Base-by-base conservation (phyloP, 2,888 invertebrate species). In the Mythimna albipuncta region DNA sequence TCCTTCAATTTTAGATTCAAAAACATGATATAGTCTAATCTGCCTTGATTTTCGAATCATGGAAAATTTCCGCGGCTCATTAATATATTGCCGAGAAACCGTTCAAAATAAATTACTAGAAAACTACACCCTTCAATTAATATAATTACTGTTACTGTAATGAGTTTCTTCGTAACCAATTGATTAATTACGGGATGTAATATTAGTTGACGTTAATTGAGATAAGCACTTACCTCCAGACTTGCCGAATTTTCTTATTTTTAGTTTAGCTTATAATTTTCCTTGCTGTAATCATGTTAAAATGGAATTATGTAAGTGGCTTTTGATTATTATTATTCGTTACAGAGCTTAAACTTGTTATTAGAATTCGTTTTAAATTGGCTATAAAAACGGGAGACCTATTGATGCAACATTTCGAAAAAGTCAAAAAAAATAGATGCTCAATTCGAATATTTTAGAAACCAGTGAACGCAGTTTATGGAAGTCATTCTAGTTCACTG, bases 291-390 rank as follows among this genome's bases (percentile, higher is more conserved):
- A 50, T 50, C 5, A 64, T 64, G 64, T 50, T 35, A n/a, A 35
- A 32, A 13, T 64, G 57, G 47, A 38, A 57, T 38, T 72, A 50
- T 6, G 57, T 72, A 10, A 70, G 70, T 72, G 6, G 7, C 13
- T 55, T 54, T 32, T 54, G 2, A 52, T 35, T 4, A 32, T 38
- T 32, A 47, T 44, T 44, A n/a, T 19, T 19, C 11, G 1, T 6
- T 54, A 11, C 16, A 16, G 44, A 32, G n/a, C n/a, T 62, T 63
- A 19, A 19, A 11, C 19, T 6, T 65, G 21, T 19, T 59, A 26
- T n/a, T 3, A 3, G 10, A 16, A 10, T 21, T 9, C 26, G 35
- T 58, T 19, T 19, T 35, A 19, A 57, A 19, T 58, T 58, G 19
- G 19, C 10, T 10, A 5, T 4, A 58, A 58, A 35, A 16, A 32